Evolutionary conservation across 1,140 invertebrate species (phyloP).

Genomic region (Brachystomella parvula): DNA sequence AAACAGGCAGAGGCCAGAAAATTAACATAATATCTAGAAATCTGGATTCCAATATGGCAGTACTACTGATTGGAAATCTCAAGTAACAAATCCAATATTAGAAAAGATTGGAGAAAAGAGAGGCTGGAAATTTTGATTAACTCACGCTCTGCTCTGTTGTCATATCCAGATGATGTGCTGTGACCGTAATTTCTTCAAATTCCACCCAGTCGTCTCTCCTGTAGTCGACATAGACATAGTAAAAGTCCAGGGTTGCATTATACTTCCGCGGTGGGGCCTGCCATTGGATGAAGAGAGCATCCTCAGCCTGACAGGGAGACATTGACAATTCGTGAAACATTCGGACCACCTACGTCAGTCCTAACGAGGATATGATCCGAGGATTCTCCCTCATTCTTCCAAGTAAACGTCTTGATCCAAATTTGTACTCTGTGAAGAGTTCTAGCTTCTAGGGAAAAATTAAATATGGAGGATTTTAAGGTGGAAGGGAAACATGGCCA

Average conservation of each 20-base stretch:
- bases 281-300: slow-evolving; percentile 72
- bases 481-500: no score
- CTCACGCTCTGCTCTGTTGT: slow-evolving; percentile 53
- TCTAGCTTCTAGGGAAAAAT: no score
- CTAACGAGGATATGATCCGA: slow-evolving; percentile 62
- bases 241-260: slow-evolving; percentile 63
- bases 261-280: slow-evolving; percentile 61
- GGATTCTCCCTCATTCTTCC: slow-evolving; percentile 61
- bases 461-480: no score
- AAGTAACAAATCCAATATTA: slow-evolving; percentile 6
- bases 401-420: slow-evolving; percentile 74
- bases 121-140: neutral
- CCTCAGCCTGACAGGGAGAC: slow-evolving; percentile 67
- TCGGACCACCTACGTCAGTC: slow-evolving; percentile 73
- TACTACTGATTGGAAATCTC: no score
- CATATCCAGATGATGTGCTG: slow-evolving; percentile 53
- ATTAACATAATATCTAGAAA: neutral
- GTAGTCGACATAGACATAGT: slow-evolving; percentile 68
- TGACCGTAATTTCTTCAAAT: slow-evolving; percentile 55
- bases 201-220: slow-evolving; percentile 51
- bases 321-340: slow-evolving; percentile 67
- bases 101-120: neutral
- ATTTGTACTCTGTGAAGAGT: slow-evolving; percentile 71
- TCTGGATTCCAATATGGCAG: no score
- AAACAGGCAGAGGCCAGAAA: no score